phyloP scores from a whole-genome alignment of 2,113 vertebrate species.

The Psilopogon haemacephalus region DNA sequence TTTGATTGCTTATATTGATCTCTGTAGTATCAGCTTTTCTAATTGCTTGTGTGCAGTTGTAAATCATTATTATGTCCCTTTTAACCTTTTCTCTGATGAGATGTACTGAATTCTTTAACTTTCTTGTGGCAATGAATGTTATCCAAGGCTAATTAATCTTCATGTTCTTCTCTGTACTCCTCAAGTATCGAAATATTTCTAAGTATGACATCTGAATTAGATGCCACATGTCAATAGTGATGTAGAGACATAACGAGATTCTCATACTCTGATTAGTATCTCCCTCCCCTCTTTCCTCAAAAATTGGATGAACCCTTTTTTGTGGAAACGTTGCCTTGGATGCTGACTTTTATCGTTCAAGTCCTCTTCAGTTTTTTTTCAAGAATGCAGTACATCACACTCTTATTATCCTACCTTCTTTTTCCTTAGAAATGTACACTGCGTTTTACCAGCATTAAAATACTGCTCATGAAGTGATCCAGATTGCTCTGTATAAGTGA shows the following conservation, averaged over 20 bases:
- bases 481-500: slow-evolving; percentile 35
- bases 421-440: neutral
- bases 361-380: neutral
- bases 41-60: slow-evolving; percentile 42
- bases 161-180: neutral
- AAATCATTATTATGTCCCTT: slow-evolving; percentile 57
- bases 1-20: slow-evolving; percentile 61
- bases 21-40: slow-evolving; percentile 57
- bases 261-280: neutral
- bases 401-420: neutral
- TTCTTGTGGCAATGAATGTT: slow-evolving; percentile 27
- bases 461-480: slow-evolving; percentile 31
- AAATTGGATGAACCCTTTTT: neutral
- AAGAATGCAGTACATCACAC: neutral
- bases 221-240: neutral
- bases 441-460: slow-evolving; percentile 20
- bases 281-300: neutral
- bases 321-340: neutral
- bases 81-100: slow-evolving; percentile 66
- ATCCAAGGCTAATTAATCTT: slow-evolving; percentile 15
- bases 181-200: neutral
- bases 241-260: neutral
- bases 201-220: slow-evolving; percentile 14
- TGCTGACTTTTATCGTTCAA: neutral
- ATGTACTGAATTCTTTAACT: slow-evolving; percentile 42